Evolutionary conservation across 2,113 vertebrate species (phyloP).

Genomic region (Ardeotis arabs): DNA sequence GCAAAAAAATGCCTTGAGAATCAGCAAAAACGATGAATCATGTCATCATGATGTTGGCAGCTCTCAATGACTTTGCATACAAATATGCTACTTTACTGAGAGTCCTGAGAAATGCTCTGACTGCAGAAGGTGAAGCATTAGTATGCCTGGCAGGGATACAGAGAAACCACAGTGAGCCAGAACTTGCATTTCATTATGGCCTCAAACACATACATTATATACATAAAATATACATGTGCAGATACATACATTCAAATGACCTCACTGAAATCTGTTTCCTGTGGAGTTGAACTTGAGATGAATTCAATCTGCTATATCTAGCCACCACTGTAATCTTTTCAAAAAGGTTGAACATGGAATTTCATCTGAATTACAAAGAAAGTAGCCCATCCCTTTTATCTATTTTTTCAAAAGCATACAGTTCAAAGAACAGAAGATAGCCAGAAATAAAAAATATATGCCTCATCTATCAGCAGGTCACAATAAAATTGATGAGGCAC

Average conservation of each 20-base stretch:
- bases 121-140: constrained; percentile 63
- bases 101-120: constrained; percentile 62
- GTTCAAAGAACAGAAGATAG: not conserved
- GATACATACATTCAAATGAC: not conserved
- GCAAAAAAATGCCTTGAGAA: constrained; percentile 69
- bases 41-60: constrained; percentile 71
- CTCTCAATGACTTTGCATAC: constrained; percentile 69
- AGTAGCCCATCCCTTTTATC: not conserved
- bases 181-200: not conserved
- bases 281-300: not conserved
- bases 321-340: not conserved
- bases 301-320: not conserved
- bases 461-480: not conserved
- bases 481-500: not conserved
- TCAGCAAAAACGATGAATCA: constrained; percentile 72
- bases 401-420: not conserved
- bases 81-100: constrained; percentile 67
- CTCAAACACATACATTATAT: not conserved
- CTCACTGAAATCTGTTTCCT: not conserved
- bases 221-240: not conserved
- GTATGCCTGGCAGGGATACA: constrained; percentile 64
- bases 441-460: not conserved
- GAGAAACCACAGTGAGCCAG: constrained; percentile 19
- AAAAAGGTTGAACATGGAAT: not conserved
- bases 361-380: not conserved